Percentiles rank a stretch among this genome's conserved stretches.
phyloP scores from a whole-genome alignment of 1,140 invertebrate species.

The Anastrepha ludens region DNA sequence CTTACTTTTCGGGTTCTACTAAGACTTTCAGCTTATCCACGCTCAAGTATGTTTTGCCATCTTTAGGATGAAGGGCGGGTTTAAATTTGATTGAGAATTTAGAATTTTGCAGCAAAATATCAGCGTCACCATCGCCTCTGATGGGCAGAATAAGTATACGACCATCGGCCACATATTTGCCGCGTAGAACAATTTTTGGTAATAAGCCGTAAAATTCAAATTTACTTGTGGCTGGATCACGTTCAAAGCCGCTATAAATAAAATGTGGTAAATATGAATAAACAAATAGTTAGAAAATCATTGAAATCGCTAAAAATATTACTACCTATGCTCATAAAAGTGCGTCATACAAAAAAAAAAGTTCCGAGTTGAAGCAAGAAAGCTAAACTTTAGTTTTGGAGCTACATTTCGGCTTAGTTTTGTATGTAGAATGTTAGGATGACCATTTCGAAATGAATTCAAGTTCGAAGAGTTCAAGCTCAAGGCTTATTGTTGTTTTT shows the following conservation, averaged over 20 bases:
- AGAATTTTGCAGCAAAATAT: slow-evolving; percentile 66
- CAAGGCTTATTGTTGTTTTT: too few species aligned
- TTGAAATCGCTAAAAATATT: too few species aligned
- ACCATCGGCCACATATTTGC: slow-evolving; percentile 70
- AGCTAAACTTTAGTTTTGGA: too few species aligned
- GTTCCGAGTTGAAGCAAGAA: too few species aligned
- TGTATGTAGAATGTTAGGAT: too few species aligned
- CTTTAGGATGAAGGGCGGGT: slow-evolving; percentile 62
- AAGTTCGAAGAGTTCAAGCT: too few species aligned
- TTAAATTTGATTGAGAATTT: slow-evolving; percentile 73
- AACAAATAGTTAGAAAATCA: too few species aligned
- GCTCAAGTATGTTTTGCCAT: slow-evolving; percentile 65
- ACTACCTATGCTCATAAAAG: too few species aligned
- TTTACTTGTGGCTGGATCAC: slow-evolving; percentile 69
- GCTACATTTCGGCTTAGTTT: too few species aligned
- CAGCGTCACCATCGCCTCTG: slow-evolving; percentile 71
- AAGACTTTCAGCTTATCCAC: slow-evolving; percentile 72
- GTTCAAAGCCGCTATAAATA: slow-evolving; percentile 64
- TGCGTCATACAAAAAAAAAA: too few species aligned
- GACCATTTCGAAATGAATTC: too few species aligned
- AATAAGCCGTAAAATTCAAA: slow-evolving; percentile 71
- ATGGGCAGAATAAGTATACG: slow-evolving; percentile 71
- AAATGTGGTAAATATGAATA: background rate
- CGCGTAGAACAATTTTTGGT: slow-evolving; percentile 66
- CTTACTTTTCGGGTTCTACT: slow-evolving; percentile 69